Evolutionary conservation across 2,888 invertebrate species (phyloP), one percentile per base, ranked within the genome.

Genomic region (Trachelus tabidus): DNA sequence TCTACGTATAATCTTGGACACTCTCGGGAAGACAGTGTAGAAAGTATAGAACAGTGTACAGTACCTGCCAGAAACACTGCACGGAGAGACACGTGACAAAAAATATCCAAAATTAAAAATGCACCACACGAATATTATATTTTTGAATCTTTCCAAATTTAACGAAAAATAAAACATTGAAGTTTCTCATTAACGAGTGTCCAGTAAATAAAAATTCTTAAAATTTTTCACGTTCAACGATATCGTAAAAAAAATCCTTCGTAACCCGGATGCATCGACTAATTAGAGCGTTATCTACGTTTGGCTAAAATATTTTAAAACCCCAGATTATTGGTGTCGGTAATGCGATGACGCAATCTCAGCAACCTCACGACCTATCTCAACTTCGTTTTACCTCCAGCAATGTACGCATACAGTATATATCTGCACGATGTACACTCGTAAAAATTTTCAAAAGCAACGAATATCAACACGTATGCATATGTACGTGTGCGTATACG

Each of bases 111-210:
- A 40, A 40, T 40, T 12, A 15, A 40, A 15, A 40, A 15, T 6
- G 1, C 40, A 15, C 15, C 4, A 2, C 6, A 15, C 15, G 15
- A 0, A 6, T 15, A 40, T 40, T 15, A 4, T 15, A 15, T 15
- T 15, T 15, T 6, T 15, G 0, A 4, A 40, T 40, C 4, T 1
- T 15, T 40, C 4, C 0, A 15, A 15, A 6, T 6, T 6, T 0
- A 15, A 40, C 1, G 12, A 15, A 15, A 40, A 15, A 2, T 15
- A 0, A 40, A 15, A 40, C 4, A 15, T 15, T 15, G 0, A 40
- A 15, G 6, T 15, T 40, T 40, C 6, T 40, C 40, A 15, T 40
- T 40, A 40, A 6, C 6, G 6, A 40, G 15, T 15, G 15, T 40
- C 40, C 15, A 15, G 40, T 15, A 15, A 15, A 3, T 3, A 31